Evolutionary conservation across 1,140 invertebrate species (phyloP).

Genomic region (Drosophila arizonae): DNA sequence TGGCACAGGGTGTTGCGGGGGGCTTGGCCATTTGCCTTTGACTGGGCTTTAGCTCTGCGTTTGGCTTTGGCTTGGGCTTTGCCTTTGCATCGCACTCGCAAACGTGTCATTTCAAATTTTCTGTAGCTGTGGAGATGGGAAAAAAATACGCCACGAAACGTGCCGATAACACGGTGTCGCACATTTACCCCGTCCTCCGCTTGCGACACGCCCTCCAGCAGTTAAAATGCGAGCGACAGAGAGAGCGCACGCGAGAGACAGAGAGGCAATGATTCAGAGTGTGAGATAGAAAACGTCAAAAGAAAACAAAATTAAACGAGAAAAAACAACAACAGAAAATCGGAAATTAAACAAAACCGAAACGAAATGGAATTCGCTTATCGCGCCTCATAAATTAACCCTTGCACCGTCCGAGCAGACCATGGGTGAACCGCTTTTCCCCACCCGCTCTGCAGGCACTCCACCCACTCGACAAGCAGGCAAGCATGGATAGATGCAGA

Average conservation of each 20-base stretch:
- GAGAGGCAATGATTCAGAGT: neutral
- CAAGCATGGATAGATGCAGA: slow-evolving; percentile 10
- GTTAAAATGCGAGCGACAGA: slow-evolving; percentile 10
- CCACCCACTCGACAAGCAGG: neutral
- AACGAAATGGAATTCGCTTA: slow-evolving; percentile 81
- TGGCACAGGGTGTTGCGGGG: neutral
- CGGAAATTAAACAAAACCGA: slow-evolving; percentile 81
- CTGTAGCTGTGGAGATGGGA: slow-evolving; percentile 50
- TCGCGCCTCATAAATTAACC: slow-evolving; percentile 80
- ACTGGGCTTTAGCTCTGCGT: neutral
- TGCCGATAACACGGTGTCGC: slow-evolving; percentile 80
- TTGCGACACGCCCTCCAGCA: slow-evolving; percentile 25
- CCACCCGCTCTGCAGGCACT: slow-evolving; percentile 17
- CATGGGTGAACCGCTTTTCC: slow-evolving; percentile 32
- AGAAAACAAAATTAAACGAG: slow-evolving; percentile 37
- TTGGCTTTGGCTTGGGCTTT: neutral
- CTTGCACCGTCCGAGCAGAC: slow-evolving; percentile 63
- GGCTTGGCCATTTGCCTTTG: neutral
- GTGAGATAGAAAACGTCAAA: slow-evolving; percentile 21
- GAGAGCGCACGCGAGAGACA: neutral
- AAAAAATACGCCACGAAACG: slow-evolving; percentile 68
- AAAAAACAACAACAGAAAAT: slow-evolving; percentile 70
- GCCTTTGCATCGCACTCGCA: slow-evolving; percentile 38
- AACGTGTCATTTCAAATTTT: slow-evolving; percentile 80
- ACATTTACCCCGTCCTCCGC: slow-evolving; percentile 41